Evolutionary conservation across 35 echinoderm and acorn worm genomes (phyloP).

Genomic region (Heliocidaris tuberculata): DNA sequence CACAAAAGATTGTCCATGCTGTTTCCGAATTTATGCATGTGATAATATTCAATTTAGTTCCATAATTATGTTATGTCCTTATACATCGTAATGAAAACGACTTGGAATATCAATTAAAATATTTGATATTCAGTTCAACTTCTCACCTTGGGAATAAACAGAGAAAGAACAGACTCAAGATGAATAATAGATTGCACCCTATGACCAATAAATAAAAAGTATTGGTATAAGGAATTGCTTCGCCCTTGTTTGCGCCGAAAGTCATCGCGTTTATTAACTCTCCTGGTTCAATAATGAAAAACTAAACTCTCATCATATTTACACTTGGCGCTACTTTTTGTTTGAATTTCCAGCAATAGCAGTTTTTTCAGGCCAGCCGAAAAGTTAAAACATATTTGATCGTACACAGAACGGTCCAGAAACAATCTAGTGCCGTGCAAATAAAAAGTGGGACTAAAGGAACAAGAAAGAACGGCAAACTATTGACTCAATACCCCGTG

Average conservation of each 20-base stretch:
- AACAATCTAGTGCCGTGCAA: constrained; percentile 26
- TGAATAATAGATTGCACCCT: neutral
- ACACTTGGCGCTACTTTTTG: constrained; percentile 19
- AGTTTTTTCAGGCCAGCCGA: constrained; percentile 28
- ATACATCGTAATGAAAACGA: neutral
- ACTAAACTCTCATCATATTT: neutral
- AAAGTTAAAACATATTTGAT: constrained; percentile 45
- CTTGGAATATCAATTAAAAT: neutral
- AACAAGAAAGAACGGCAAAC: neutral
- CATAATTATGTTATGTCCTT: too few species aligned
- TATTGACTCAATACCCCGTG: constrained; percentile 21
- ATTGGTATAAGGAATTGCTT: neutral
- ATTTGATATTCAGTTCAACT: neutral
- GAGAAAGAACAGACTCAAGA: neutral
- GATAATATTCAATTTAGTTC: too few species aligned
- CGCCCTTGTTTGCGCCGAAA: neutral
- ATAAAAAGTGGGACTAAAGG: neutral
- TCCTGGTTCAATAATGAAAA: neutral
- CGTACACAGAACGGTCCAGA: constrained; percentile 26
- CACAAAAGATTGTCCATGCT: too few species aligned
- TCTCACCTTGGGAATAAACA: neutral
- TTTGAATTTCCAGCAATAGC: constrained; percentile 41
- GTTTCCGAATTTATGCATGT: too few species aligned
- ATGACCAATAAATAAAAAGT: neutral
- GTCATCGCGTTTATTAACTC: neutral